Base-by-base conservation (phyloP, 2,113 vertebrate species). In the Motacilla alba region DNA sequence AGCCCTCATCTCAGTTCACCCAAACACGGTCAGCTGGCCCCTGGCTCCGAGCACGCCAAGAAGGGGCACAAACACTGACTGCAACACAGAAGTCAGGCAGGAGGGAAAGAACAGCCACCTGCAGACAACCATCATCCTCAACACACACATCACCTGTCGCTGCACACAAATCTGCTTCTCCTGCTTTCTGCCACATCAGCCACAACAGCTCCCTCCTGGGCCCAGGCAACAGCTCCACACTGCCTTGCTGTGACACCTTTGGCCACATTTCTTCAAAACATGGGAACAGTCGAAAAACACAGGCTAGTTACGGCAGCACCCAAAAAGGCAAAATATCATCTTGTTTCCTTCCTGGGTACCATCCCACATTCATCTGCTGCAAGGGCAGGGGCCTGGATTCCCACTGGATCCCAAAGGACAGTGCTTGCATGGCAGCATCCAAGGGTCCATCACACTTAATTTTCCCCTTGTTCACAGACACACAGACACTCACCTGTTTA, bases 401-500 rank as follows among this genome's bases (percentile, higher is more conserved):
- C 53, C 44, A 28, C 0, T 26, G 39, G 13, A 0, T 30, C 41
- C 37, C 76, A 47, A 27, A 73, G 39, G 0, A 3, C 56, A 8
- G 10, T 27, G 7, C 15, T 33, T 30, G 24, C 47, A 18, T 0
- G 3, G 55, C 3, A 24, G 19, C 27, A 53, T 7, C 26, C 22
- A 41, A 22, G 13, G 7, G 16, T 18, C 52, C 37, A 20, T 15
- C 22, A 15, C 15, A 3, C 13, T 22, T 46, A 15, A 3, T 13
- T 27, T 35, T 21, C 14, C 17, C 49, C 53, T 35, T 31, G 7
- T 41, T 7, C 28, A 1, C 74, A 47, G 64, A 75, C 93, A 77
- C 7, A 2, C 55, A 13, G 24, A 58, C 63, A 87, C 95, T 96
- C 60, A 98, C 98, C 98, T 98, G 92, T 93, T 93, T 3, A 93